These are phyloP conservation scores for Rutilus rutilus DNA, from an alignment of 2,113 vertebrate species.

Conservation along the genomic window DNA sequence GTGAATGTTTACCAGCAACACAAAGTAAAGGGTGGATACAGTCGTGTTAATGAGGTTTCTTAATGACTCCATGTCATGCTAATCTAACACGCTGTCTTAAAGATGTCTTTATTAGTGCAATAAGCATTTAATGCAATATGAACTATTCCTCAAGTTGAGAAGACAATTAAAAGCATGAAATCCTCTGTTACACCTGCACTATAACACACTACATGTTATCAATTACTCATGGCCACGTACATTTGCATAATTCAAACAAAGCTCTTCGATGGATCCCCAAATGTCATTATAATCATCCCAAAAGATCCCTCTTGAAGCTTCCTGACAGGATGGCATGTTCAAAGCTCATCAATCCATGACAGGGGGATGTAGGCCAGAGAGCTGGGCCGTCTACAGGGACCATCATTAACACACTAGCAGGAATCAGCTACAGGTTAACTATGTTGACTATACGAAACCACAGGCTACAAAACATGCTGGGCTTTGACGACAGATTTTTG, in stretches of 20 bases:
- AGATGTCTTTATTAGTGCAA: slow-evolving; percentile 18
- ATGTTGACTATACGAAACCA: slow-evolving; percentile 31
- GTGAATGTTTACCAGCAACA: background rate
- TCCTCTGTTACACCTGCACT: background rate
- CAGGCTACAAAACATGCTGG: slow-evolving; percentile 1
- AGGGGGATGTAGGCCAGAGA: slow-evolving; percentile 69
- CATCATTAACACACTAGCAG: slow-evolving; percentile 41
- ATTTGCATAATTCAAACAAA: slow-evolving; percentile 40
- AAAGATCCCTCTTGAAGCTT: slow-evolving; percentile 31
- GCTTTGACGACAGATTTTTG: slow-evolving; percentile 10
- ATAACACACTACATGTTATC: background rate
- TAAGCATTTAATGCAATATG: slow-evolving; percentile 25
- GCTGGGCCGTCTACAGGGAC: slow-evolving; percentile 60
- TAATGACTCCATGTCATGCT: slow-evolving; percentile 9
- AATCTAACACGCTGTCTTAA: background rate
- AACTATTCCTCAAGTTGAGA: background rate
- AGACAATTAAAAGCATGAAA: background rate
- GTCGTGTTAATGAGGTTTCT: slow-evolving; percentile 4
- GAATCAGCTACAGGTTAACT: slow-evolving; percentile 48
- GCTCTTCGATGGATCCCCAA: slow-evolving; percentile 17
- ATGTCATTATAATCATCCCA: slow-evolving; percentile 32
- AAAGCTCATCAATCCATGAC: slow-evolving; percentile 51
- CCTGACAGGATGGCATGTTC: slow-evolving; percentile 39
- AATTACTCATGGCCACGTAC: slow-evolving; percentile 8
- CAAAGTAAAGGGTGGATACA: background rate